A percentile compares a stretch with the other conserved stretches of the same genome.
These are phyloP conservation scores for Enchytraeus crypticus DNA, from an alignment of 2,888 invertebrate genomes.

Conservation along the genomic window DNA sequence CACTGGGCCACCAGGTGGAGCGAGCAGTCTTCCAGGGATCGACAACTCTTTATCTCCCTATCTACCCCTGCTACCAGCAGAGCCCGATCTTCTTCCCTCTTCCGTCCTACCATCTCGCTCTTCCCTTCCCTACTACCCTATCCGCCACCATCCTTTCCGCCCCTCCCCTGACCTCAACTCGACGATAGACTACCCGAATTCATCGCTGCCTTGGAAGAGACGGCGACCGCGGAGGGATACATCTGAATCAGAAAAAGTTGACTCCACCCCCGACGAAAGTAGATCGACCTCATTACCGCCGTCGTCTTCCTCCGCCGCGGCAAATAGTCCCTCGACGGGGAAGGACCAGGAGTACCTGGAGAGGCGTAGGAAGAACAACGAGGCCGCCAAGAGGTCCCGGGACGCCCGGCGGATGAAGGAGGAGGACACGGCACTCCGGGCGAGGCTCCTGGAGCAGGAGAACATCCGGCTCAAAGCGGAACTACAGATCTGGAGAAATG, in stretches of 20 bases:
- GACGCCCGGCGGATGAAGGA: conserved; percentile 23
- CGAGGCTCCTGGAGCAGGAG: conserved; percentile 10
- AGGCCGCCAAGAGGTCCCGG: conserved; percentile 34
- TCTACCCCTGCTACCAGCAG: too few species aligned
- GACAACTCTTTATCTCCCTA: too few species aligned
- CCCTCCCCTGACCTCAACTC: too few species aligned
- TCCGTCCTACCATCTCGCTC: too few species aligned
- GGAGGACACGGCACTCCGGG: conserved; percentile 12
- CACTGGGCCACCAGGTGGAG: too few species aligned
- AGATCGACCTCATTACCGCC: not conserved
- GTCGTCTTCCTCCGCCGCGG: not conserved
- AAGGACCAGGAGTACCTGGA: conserved; percentile 15
- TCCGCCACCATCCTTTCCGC: too few species aligned
- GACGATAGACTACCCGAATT: too few species aligned
- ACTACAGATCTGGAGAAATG: conserved; percentile 1
- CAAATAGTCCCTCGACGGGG: not conserved
- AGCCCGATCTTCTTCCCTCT: too few species aligned
- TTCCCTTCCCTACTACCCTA: too few species aligned
- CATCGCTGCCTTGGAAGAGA: too few species aligned
- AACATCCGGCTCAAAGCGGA: conserved; percentile 11
- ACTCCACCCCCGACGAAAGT: not conserved
- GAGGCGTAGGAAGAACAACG: conserved; percentile 36
- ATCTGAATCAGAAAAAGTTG: not conserved
- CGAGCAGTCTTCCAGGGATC: too few species aligned
- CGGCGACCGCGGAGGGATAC: too few species aligned